These are phyloP conservation scores for Ariopsis seemanni DNA, from an alignment of 2,113 vertebrate species.

Conservation along the genomic window DNA sequence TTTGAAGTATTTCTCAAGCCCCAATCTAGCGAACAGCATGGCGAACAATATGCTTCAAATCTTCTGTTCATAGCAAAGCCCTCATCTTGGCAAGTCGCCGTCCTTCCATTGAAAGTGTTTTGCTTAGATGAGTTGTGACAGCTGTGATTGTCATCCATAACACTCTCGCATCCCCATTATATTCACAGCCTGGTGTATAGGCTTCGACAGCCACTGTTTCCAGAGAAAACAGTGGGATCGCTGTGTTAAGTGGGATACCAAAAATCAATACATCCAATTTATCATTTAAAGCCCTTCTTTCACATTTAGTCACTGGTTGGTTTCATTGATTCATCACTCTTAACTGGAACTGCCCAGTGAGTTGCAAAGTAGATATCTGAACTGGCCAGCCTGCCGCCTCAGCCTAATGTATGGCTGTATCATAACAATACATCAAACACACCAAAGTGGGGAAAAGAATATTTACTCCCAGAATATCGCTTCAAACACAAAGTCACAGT, in stretches of 20 bases:
- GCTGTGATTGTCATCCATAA: constrained; percentile 19
- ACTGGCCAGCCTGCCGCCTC: constrained; percentile 2
- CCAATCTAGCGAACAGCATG: background rate
- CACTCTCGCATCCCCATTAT: constrained; percentile 31
- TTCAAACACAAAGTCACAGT: constrained; percentile 14
- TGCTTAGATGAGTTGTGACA: constrained; percentile 29
- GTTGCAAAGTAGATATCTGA: constrained; percentile 40
- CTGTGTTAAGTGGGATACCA: constrained; percentile 48
- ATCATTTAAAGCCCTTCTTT: constrained; percentile 62
- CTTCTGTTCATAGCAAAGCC: constrained; percentile 26
- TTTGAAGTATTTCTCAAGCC: constrained; percentile 28
- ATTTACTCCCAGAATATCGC: constrained; percentile 6
- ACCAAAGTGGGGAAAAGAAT: background rate
- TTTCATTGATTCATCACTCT: constrained; percentile 59
- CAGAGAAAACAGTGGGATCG: background rate
- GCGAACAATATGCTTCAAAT: constrained; percentile 15
- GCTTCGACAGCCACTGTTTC: constrained; percentile 36
- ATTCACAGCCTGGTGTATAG: constrained; percentile 18
- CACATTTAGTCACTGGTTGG: constrained; percentile 60
- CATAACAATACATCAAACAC: constrained; percentile 24
- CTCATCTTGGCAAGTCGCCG: constrained; percentile 11
- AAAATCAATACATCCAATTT: constrained; percentile 68
- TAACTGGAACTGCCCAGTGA: constrained; percentile 46
- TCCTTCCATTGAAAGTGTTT: constrained; percentile 18
- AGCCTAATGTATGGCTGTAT: constrained; percentile 22